These are phyloP conservation scores for Platysteira castanea DNA, from an alignment of 2,113 vertebrate genomes.

Conservation along the genomic window DNA sequence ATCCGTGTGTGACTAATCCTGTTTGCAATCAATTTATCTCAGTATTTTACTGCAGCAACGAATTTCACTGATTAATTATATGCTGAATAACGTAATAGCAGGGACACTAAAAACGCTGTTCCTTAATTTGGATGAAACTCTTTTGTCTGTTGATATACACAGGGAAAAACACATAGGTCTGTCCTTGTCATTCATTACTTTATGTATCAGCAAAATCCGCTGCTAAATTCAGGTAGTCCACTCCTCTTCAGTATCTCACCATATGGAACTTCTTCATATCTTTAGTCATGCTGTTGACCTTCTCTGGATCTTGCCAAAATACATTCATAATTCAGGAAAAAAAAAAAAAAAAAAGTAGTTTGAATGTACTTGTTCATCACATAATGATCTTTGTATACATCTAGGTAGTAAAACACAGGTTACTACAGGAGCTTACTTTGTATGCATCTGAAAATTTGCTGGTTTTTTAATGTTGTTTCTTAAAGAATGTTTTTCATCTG, in stretches of 20 bases:
- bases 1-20: not conserved
- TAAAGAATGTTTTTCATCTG: conserved; percentile 72
- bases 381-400: conserved; percentile 26
- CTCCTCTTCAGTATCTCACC: not conserved
- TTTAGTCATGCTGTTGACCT: conserved; percentile 33
- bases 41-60: conserved; percentile 38
- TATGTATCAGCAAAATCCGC: conserved; percentile 21
- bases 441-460: not conserved
- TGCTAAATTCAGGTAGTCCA: not conserved
- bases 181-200: conserved; percentile 6
- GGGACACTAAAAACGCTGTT: not conserved
- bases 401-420: not conserved
- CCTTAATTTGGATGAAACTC: not conserved
- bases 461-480: conserved; percentile 47
- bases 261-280: conserved; percentile 12
- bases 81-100: not conserved
- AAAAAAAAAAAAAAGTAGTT: not conserved
- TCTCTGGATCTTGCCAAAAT: not conserved
- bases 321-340: not conserved
- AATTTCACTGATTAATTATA: conserved; percentile 45
- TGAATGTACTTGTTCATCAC: conserved; percentile 3
- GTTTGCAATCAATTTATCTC: conserved; percentile 13
- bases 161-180: not conserved
- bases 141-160: not conserved
- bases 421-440: not conserved